Conservation (phyloP, 2,797 vertebrate species). For the Silurus lanzhouensis region DNA sequence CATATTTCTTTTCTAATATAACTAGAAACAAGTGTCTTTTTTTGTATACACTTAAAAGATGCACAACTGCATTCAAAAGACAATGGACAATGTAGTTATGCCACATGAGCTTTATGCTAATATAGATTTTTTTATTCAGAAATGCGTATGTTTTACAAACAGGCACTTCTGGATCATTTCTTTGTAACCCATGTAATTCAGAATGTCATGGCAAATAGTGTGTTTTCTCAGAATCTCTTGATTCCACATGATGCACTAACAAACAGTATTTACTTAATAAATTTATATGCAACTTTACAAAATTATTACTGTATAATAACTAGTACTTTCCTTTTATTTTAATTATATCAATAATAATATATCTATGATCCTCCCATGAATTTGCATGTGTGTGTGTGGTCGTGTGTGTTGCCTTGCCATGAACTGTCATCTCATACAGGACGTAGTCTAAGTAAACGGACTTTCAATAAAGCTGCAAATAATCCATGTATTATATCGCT, state of each 20-base stretch:
- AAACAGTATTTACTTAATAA: neutral
- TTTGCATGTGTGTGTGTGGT: slow-evolving; percentile 1
- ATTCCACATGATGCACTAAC: neutral
- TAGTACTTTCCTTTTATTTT: neutral
- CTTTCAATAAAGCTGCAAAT: neutral
- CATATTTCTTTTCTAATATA: neutral
- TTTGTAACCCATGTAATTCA: neutral
- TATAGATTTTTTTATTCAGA: neutral
- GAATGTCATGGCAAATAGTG: neutral
- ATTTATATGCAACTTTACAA: neutral
- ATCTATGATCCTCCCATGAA: neutral
- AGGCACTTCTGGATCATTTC: neutral
- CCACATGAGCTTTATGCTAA: neutral
- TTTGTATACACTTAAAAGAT: neutral
- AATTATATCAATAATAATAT: neutral
- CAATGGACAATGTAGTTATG: neutral
- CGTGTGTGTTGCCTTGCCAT: neutral
- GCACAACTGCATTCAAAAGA: too few relatives aligned
- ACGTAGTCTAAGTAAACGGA: neutral
- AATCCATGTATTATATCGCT: too few relatives aligned
- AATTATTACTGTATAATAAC: neutral
- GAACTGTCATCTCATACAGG: neutral
- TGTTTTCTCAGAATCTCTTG: neutral
- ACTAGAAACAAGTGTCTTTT: neutral
- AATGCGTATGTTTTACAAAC: neutral